Evolutionary conservation across 2,888 invertebrate genomes (phyloP), one percentile per base, ranked within the genome.

Genomic region (Scelioninae gen. 2): DNA sequence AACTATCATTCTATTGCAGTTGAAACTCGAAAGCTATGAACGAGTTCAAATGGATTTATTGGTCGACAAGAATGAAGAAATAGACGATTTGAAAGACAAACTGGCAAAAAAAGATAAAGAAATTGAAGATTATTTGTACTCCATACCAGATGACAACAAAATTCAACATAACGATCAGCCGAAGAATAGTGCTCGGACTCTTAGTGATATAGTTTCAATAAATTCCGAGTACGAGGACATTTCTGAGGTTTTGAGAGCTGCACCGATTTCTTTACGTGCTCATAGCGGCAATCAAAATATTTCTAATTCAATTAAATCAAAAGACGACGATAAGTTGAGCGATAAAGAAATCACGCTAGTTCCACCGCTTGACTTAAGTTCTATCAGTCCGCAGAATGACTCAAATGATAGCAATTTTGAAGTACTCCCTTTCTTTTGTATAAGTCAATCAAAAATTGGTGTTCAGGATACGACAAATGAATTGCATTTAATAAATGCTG

Each of bases 121-220:
- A 73, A 77, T 91, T 4, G 88, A 89, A 61, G 81, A 85, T 0
- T 89, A 87, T 71, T 82, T 89, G 82, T 90, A 90, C 22, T 83
- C 91, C 52, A 90, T 90, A 85, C 86, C 90, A 48, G 90, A 90
- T 55, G 89, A 89, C 46, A 88, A 88, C 4, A 84, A 86, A 5
- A 81, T 89, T 6, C 87, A 87, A 5, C 84, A 82, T 18, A 64
- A 76, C 5, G 90, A 89, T 16, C 75, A 76, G 1, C 81, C 87
- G 0, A 92, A 91, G 83, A 88, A 88, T 60, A 92, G 92, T 48
- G 93, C 91, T 0, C 88, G 92, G 37, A 92, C 92, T 0, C 86
- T 93, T 3, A 92, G 92, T 81, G 92, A 93, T 77, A 91, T 93
- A 67, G 88, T 92, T 0, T 93, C 93, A 0, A 91, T 93, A 82